Evolutionary conservation across 2,888 invertebrate genomes (phyloP), one percentile per base, ranked within the genome.

Genomic region (Zaprionus lineosus): DNA sequence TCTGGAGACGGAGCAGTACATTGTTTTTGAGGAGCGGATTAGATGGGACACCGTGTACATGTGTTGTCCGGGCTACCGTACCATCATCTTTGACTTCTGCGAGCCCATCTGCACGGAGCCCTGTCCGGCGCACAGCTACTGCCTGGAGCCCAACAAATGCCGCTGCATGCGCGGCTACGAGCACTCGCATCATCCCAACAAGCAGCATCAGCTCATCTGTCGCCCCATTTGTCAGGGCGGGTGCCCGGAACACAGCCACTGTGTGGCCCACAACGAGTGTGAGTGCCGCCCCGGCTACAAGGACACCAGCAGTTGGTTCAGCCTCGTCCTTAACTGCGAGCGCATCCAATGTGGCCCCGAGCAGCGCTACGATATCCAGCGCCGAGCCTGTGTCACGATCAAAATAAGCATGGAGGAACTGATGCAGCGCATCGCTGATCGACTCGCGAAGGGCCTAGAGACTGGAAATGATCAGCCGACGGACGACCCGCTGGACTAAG

Each of bases 241-340:
- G 8, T 89, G 88, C 48, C 84, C 87, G 7, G 70, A 76, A 31
- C 87, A 87, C 59, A 87, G 87, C 8, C 78, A 86, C 14, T 89
- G 88, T 31, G 70, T 87, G 2, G 76, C 76, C 3, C 88, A 88
- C 16, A 87, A 88, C n/a, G 75, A 78, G 39, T 89, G 88, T 51
- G 87, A 87, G 29, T 89, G 88, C 36, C 76, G 88, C 0, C 91
- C 91, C 0, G 91, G 92, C 19, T 83, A 61, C 33, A 75, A 66
- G 50, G 85, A 87, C 46, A 44, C 73, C 8, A 86, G 75, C 53
- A 76, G 70, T 34, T 86, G 87, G 84, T 87, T 85, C 37, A 67
- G 62, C 15, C 51, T 65, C 8, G 63, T 28, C 1, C 24, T 87
- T 4, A 78, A 48, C 50, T 88, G 87, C 33, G 86, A 86, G 50